Conservation (phyloP, 2,113 vertebrate genomes). For the Eubucco bourcierii region DNA sequence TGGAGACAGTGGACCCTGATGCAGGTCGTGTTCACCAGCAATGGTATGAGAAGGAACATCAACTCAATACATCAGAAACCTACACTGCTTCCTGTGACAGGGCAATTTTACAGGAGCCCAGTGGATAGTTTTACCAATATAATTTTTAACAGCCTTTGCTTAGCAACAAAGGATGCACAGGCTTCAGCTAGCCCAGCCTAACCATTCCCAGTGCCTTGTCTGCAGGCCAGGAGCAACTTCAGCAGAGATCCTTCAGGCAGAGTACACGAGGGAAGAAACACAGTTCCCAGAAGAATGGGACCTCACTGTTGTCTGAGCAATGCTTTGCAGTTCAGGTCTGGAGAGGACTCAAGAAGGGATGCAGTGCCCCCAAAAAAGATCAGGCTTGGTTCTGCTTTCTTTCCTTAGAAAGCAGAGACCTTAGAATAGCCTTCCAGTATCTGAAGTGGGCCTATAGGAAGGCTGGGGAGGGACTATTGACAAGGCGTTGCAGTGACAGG, state of each 20-base stretch:
- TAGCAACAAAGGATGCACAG: background rate
- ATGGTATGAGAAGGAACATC: background rate
- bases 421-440: no score
- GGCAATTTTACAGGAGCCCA: no score
- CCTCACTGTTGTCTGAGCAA: background rate
- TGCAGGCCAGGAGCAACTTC: background rate
- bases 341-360: background rate
- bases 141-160: background rate
- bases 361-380: background rate
- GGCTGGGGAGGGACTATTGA: no score
- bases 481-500: no score
- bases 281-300: background rate
- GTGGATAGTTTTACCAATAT: background rate
- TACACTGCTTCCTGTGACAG: background rate
- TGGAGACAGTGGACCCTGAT: background rate
- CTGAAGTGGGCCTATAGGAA: no score
- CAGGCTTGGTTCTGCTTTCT: background rate
- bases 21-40: background rate
- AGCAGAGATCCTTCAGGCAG: background rate
- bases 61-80: background rate
- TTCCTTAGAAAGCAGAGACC: background rate
- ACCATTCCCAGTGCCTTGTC: background rate
- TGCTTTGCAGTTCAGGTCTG: background rate
- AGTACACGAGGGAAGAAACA: background rate
- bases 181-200: background rate